A percentile compares a stretch with the other conserved stretches of the same genome.
Evolutionary conservation across 2,113 vertebrate genomes (phyloP).

Genomic region (Alethe diademata): DNA sequence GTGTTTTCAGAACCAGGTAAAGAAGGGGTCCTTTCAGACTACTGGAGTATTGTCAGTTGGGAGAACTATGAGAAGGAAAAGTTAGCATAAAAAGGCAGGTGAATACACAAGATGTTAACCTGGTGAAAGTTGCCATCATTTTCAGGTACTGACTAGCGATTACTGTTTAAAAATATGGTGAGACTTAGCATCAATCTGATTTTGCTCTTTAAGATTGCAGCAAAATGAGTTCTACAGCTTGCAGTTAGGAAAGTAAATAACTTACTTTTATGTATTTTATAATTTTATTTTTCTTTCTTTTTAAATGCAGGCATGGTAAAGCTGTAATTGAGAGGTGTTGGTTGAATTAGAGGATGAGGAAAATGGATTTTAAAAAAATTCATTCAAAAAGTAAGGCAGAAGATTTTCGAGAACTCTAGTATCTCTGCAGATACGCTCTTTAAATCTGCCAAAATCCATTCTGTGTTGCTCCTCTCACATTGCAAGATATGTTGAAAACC

Average conservation of each 20-base stretch:
- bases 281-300: neutral
- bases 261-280: neutral
- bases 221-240: neutral
- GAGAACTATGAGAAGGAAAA: neutral
- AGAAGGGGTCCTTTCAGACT: neutral
- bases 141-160: neutral
- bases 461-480: neutral
- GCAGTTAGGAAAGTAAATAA: neutral
- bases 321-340: neutral
- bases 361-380: neutral
- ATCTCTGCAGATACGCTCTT: neutral
- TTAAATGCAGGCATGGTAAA: neutral
- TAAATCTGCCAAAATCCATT: neutral
- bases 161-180: neutral
- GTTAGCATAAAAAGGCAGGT: neutral
- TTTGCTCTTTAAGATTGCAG: neutral
- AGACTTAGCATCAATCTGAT: neutral
- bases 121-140: neutral
- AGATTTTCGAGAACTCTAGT: neutral
- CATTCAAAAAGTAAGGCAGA: neutral
- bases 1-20: neutral
- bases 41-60: neutral
- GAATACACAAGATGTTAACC: neutral
- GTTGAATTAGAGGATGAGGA: neutral
- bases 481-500: neutral